A percentile compares a stretch with the other conserved stretches of the same genome.
phyloP scores from a whole-genome alignment of 2,888 invertebrate species.

The Odontocerum albicorne region DNA sequence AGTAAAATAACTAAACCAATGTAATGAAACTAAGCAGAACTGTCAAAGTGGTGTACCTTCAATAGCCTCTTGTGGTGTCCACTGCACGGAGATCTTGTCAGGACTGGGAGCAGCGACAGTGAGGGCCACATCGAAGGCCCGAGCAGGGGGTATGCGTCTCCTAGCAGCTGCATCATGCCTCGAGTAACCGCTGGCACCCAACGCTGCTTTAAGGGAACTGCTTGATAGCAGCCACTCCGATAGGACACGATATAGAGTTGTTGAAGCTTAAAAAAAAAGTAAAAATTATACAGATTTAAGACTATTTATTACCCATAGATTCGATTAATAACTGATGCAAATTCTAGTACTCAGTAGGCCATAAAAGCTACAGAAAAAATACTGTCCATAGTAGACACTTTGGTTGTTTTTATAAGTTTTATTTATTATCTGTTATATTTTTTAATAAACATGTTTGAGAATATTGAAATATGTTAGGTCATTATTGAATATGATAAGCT shows the following conservation, averaged over 20 bases:
- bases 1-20: neutral
- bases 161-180: constrained; percentile 41
- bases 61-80: constrained; percentile 69
- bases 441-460: no score
- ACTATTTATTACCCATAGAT: no score
- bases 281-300: no score
- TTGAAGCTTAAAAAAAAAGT: no score
- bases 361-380: no score
- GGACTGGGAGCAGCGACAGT: constrained; percentile 85
- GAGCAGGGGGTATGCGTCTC: constrained; percentile 56
- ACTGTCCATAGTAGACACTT: no score
- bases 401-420: no score
- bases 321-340: no score
- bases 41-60: constrained; percentile 61
- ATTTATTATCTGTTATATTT: no score
- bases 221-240: constrained; percentile 58
- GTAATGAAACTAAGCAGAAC: neutral
- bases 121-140: constrained; percentile 76
- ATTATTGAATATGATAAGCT: no score
- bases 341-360: no score
- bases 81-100: constrained; percentile 64
- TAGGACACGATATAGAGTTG: constrained; percentile 57
- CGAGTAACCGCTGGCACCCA: constrained; percentile 49
- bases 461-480: no score
- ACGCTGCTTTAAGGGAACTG: constrained; percentile 47